Base-by-base conservation (phyloP, 1,140 invertebrate genomes). In the Drosophila erecta region DNA sequence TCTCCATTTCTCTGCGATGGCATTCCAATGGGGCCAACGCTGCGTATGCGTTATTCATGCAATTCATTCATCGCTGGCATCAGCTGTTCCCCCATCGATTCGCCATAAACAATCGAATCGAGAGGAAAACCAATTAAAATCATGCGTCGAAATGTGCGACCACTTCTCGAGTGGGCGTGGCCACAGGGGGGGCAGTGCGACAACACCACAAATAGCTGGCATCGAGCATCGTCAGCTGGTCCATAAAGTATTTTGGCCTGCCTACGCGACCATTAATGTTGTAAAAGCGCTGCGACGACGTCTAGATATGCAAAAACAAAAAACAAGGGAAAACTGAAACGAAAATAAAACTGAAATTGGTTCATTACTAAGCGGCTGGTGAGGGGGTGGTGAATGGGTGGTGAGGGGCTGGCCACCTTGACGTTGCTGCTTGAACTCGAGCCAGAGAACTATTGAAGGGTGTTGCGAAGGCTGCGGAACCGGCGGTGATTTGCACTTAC, bases 361-460 rank as follows among this genome's bases (percentile, higher is more conserved):
- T 89, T 87, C 84, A 87, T 87, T 87, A 87, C 84, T 89, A 44
- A 43, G 41, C 30, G 30, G 30, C 30, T 30, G 62, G 74, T 59
- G 62, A 44, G 8, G 20, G 11, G 62, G 62, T 49, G 10, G 22
- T 11, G 10, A 33, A 15, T 59, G 70, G 62, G 62, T 49, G 10
- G 15, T 14, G 11, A 22, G 27, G 47, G 61, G 64, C 50, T 67
- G 43, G 57, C 76, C 79, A 87, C 84, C 84, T 87, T 87, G 84
- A 87, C 84, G 84, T 87, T 87, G 84, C 71, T 74, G 79, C 84
- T 89, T 87, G 84, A 87, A 89, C 84, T 87, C 84, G 55, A 58
- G 84, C 72, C 76, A 89, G 79, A 77, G 64, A 87, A 80, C 76
- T 87, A 74, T 84, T 84, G 84, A 87, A 87, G 79, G 84, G 83